Percentiles rank a stretch among this genome's conserved stretches.
phyloP scores from a whole-genome alignment of 2,797 vertebrate genomes.

The Lates japonicus region DNA sequence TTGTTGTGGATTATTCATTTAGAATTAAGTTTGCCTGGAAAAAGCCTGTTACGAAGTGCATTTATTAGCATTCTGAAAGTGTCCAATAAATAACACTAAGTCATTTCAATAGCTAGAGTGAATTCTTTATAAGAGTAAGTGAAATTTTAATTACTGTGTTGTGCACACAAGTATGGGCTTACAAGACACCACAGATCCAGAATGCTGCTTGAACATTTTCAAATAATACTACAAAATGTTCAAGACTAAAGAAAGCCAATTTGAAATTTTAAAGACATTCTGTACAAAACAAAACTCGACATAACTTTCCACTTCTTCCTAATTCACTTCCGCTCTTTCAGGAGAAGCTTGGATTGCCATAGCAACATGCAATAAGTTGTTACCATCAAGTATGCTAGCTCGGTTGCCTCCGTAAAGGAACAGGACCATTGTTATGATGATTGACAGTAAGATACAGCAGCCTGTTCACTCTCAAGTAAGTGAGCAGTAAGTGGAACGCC shows the following conservation, averaged over 20 bases:
- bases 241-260: neutral
- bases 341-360: neutral
- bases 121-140: neutral
- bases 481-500: neutral
- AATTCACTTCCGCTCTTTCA: neutral
- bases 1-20: neutral
- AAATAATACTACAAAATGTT: neutral
- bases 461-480: neutral
- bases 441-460: neutral
- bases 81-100: neutral
- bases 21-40: neutral
- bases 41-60: neutral
- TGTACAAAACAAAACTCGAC: neutral
- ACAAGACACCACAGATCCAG: neutral
- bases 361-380: neutral
- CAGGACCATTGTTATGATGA: neutral
- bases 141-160: neutral
- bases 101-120: neutral
- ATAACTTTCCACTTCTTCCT: neutral
- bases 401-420: neutral
- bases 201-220: neutral
- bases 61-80: neutral
- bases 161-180: neutral
- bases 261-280: neutral
- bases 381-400: too few species aligned